Base-by-base conservation (phyloP, 2,888 invertebrate species). In the Geotrupes spiniger region DNA sequence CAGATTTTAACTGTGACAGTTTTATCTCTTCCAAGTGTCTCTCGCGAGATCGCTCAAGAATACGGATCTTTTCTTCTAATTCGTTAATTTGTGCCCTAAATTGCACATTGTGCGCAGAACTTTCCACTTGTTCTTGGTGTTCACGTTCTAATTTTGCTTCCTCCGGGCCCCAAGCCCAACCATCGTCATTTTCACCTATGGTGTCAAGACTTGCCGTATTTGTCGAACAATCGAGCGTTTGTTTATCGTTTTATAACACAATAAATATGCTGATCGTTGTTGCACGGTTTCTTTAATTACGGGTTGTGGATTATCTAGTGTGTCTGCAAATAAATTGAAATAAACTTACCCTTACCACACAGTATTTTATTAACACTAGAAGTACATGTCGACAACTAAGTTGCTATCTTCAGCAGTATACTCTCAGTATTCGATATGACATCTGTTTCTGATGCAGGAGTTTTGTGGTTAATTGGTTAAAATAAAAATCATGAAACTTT, bases 1-100 rank as follows among this genome's bases (percentile, higher is more conserved):
- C 81, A 21, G 85, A 82, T 66, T 90, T 90, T 0, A 82, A 71
- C 68, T 88, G 85, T 50, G 80, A 74, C 17, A 80, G 74, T 53
- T 81, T 79, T 5, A 87, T 76, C 58, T 88, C 86, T 44, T 79
- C 76, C 47, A 78, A 74, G 12, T 85, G 68, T 36, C 74, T 72
- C 16, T 79, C 76, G 50, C 82, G 79, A 51, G 84, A 80, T 1
- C 73, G 68, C 58, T 81, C 78, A 2, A 87, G 72, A 44, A 78
- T 75, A 21, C 75, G 69, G n/a, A 87, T 75, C 59, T 79, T 76
- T 41, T 81, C 77, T 60, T 81, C 77, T 16, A 76, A 15, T 81
- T 59, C 36, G 36, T 43, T 45, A 21, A 43, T 59, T 48, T 62
- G 63, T 21, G 41, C 70, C 68, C 62, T 73, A 70, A 61, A 55